Evolutionary conservation across 1,140 invertebrate species (phyloP).

Genomic region (Elysia chlorotica): DNA sequence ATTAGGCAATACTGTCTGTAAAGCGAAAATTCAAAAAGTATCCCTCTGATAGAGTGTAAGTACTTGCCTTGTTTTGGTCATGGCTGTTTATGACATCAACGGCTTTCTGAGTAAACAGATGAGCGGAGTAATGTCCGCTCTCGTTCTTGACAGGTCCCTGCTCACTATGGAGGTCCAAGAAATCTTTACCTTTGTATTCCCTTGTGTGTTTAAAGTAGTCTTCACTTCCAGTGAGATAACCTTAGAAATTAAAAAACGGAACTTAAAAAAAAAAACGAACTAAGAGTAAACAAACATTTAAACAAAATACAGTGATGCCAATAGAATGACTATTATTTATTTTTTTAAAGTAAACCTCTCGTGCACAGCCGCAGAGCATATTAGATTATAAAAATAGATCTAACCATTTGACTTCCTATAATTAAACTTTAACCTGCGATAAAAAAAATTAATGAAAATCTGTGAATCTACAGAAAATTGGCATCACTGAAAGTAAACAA

Average conservation of each 20-base stretch:
- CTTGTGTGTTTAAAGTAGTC: not conserved
- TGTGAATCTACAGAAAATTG: no score
- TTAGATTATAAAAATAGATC: not conserved
- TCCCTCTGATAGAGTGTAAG: not conserved
- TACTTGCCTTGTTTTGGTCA: slow-evolving; percentile 25
- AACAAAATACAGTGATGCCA: not conserved
- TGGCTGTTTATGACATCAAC: slow-evolving; percentile 39
- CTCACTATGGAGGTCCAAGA: slow-evolving; percentile 35
- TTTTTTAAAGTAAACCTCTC: no score
- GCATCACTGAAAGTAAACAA: no score
- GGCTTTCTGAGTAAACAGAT: slow-evolving; percentile 39
- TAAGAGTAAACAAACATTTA: not conserved
- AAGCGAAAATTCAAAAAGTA: not conserved
- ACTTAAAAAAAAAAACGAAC: not conserved
- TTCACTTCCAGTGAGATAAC: slow-evolving; percentile 4
- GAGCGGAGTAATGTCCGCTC: slow-evolving; percentile 39
- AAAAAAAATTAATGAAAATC: no score
- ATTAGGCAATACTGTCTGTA: not conserved
- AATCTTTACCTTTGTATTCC: not conserved
- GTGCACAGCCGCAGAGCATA: not conserved
- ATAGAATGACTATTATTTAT: no score
- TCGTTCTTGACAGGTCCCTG: slow-evolving; percentile 19
- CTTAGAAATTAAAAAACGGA: not conserved
- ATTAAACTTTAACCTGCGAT: not conserved
- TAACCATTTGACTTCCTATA: not conserved